A percentile compares a stretch with the other conserved stretches of the same genome.
Evolutionary conservation across 2,888 invertebrate species (phyloP).

Genomic region (Amphipoea oculea): DNA sequence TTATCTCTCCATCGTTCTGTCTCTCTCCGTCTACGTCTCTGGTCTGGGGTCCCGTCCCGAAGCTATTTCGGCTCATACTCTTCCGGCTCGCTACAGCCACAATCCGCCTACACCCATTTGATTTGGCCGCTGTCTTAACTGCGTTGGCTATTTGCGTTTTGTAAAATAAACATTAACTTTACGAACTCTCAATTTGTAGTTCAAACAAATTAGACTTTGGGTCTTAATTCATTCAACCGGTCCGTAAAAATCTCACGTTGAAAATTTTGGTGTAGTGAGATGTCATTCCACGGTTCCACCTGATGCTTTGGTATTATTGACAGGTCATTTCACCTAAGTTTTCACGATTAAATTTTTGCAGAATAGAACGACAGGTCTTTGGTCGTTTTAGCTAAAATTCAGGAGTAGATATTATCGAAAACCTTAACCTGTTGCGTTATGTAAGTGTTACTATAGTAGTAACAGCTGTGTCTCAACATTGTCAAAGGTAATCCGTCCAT

Average conservation of each 20-base stretch:
- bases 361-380: neutral
- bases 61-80: slow-evolving; percentile 31
- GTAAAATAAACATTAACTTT: slow-evolving; percentile 16
- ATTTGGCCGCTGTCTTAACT: slow-evolving; percentile 15
- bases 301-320: neutral
- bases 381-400: neutral
- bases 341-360: neutral
- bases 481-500: neutral
- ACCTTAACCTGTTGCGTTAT: neutral
- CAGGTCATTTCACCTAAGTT: neutral
- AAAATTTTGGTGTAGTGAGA: neutral
- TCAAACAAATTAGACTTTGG: neutral
- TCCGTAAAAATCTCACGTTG: neutral
- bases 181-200: slow-evolving; percentile 11
- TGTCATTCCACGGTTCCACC: neutral
- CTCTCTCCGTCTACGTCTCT: slow-evolving; percentile 5
- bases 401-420: neutral
- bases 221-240: too few relatives aligned
- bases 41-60: slow-evolving; percentile 38
- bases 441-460: neutral
- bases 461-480: neutral
- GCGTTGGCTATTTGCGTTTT: slow-evolving; percentile 13
- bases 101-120: neutral
- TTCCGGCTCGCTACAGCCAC: slow-evolving; percentile 28
- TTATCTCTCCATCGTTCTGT: neutral